Evolutionary conservation across 2,888 invertebrate species (phyloP).

Genomic region (Phortica magna): DNA sequence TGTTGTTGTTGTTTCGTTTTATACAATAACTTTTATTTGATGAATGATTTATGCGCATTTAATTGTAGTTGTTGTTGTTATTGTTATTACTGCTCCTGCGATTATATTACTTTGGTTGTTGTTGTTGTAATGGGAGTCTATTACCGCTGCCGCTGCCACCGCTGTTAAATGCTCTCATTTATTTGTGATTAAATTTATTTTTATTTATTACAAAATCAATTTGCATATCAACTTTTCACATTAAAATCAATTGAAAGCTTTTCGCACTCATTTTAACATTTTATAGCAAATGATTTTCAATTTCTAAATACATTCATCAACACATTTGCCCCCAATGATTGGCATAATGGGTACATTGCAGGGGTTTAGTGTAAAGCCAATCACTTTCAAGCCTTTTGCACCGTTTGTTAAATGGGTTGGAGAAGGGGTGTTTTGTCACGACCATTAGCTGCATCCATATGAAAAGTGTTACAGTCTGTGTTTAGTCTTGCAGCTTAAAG

Average conservation of each 20-base stretch:
- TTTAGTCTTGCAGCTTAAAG: too few species aligned
- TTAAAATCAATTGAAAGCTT: constrained; percentile 12
- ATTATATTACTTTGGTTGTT: neutral
- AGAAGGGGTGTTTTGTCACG: too few species aligned
- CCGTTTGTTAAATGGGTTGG: too few species aligned
- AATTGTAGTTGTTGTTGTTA: neutral
- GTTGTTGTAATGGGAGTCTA: constrained; percentile 4
- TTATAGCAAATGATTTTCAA: neutral
- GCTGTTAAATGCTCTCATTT: constrained; percentile 19
- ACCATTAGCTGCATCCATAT: too few species aligned
- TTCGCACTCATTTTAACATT: constrained; percentile 16
- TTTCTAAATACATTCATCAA: too few species aligned
- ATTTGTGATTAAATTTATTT: constrained; percentile 23
- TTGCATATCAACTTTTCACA: constrained; percentile 25
- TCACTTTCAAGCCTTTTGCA: too few species aligned
- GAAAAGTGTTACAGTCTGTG: too few species aligned
- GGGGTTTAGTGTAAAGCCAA: too few species aligned
- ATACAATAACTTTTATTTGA: neutral
- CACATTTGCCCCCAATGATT: too few species aligned
- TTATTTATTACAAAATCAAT: constrained; percentile 19
- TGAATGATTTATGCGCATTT: constrained; percentile 7
- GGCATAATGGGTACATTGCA: too few species aligned
- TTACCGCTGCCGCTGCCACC: neutral
- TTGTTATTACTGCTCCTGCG: neutral
- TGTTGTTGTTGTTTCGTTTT: neutral